Evolutionary conservation across 2,113 vertebrate genomes (phyloP).

Genomic region (Condylura cristata): DNA sequence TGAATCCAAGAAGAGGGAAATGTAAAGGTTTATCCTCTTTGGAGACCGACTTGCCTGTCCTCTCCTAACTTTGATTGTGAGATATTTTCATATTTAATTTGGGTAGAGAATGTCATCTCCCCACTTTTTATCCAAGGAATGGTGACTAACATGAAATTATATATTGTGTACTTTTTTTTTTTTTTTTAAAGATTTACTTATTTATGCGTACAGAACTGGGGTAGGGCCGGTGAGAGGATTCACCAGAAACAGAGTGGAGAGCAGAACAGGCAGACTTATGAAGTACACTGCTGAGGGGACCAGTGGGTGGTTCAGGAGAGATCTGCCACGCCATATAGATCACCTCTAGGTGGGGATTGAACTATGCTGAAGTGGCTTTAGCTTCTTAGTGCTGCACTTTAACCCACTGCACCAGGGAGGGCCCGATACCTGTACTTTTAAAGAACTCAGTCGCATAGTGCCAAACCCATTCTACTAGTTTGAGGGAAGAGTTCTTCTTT

Average conservation of each 20-base stretch:
- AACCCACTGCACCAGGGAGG: no score
- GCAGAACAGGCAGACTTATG: no score
- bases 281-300: no score
- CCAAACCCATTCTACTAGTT: neutral
- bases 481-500: neutral
- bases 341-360: no score
- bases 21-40: neutral
- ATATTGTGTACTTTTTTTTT: neutral
- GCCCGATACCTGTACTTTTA: conserved; percentile 18
- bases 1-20: neutral
- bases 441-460: neutral
- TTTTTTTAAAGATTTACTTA: no score
- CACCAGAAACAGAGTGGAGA: no score
- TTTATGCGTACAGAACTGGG: no score
- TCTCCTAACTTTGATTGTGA: neutral
- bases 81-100: conserved; percentile 40
- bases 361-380: no score
- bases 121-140: neutral
- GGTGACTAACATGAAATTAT: neutral
- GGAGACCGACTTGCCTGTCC: neutral
- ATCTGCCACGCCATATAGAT: no score
- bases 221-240: no score
- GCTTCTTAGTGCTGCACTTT: no score
- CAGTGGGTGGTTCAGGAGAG: no score
- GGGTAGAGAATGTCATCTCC: neutral